Evolutionary conservation across 1,140 invertebrate genomes (phyloP).

Genomic region (Zaprionus capensis): DNA sequence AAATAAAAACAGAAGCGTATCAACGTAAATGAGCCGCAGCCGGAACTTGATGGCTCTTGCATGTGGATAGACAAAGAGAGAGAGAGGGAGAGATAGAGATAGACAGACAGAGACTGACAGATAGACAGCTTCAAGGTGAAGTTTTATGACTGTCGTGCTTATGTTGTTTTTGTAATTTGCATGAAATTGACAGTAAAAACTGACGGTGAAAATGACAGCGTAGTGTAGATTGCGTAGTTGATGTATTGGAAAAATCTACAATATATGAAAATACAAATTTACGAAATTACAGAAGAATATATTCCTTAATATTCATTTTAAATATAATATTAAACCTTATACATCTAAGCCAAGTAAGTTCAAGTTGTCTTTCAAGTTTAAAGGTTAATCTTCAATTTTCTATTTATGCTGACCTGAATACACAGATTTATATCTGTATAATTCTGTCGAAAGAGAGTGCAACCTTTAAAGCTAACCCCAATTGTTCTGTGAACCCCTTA

Average conservation of each 20-base stretch:
- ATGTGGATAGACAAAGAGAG: background rate
- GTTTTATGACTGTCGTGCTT: conserved; percentile 51
- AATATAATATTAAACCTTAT: too few relatives aligned
- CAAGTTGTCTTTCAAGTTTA: too few relatives aligned
- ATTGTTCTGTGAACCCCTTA: conserved; percentile 6
- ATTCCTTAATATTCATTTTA: too few relatives aligned
- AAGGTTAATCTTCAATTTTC: too few relatives aligned
- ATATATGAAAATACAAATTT: too few relatives aligned
- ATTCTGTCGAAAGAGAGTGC: background rate
- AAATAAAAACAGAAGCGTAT: conserved; percentile 39
- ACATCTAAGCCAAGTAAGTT: too few relatives aligned
- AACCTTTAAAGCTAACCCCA: conserved; percentile 1
- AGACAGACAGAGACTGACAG: conserved; percentile 10
- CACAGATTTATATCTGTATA: background rate
- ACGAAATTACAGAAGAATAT: too few relatives aligned
- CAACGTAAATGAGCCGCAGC: conserved; percentile 59
- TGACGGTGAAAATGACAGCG: conserved; percentile 35
- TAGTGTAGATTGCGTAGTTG: background rate
- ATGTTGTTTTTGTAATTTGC: conserved; percentile 29
- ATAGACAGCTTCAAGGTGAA: conserved; percentile 65
- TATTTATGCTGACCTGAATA: background rate
- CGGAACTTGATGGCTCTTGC: conserved; percentile 64
- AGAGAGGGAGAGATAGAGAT: background rate
- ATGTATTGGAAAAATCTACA: background rate
- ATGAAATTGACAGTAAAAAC: conserved; percentile 67